These are phyloP conservation scores for Salvator merianae DNA, from an alignment of 2,113 vertebrate genomes.

Conservation along the genomic window DNA sequence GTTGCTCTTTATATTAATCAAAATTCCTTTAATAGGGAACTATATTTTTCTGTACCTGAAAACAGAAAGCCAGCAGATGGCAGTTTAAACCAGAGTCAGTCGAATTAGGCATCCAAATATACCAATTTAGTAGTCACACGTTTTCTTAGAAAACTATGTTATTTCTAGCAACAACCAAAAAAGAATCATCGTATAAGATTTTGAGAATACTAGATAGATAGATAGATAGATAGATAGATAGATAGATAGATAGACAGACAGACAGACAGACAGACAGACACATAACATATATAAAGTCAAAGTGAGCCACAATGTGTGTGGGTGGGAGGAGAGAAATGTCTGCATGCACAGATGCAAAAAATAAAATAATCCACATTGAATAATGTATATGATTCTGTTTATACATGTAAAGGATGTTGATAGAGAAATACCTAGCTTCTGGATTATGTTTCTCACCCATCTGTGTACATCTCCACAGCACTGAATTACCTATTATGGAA, in stretches of 20 bases:
- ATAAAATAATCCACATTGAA: too few relatives aligned
- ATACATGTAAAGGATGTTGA: not conserved
- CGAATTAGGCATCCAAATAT: conserved; percentile 36
- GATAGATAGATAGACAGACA: too few relatives aligned
- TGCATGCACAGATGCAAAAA: not conserved
- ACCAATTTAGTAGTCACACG: conserved; percentile 51
- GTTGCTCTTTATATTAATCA: conserved; percentile 59
- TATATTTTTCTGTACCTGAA: conserved; percentile 50
- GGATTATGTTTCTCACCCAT: not conserved
- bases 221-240: too few relatives aligned
- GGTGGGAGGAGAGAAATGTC: not conserved
- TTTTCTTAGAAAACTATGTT: conserved; percentile 44
- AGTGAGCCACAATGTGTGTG: not conserved
- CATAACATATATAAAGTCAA: not conserved
- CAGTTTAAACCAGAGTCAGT: conserved; percentile 67
- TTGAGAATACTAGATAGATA: not conserved
- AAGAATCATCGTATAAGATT: not conserved
- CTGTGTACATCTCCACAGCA: not conserved
- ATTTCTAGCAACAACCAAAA: not conserved
- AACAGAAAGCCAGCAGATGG: conserved; percentile 70
- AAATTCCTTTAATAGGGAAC: conserved; percentile 47
- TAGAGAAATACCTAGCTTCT: not conserved
- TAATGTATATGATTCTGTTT: not conserved
- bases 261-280: too few relatives aligned
- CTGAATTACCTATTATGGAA: not conserved